A percentile compares a stretch with the other conserved stretches of the same genome.
These are phyloP conservation scores for Melanargia galathea DNA, from an alignment of 2,888 invertebrate genomes.

Conservation along the genomic window DNA sequence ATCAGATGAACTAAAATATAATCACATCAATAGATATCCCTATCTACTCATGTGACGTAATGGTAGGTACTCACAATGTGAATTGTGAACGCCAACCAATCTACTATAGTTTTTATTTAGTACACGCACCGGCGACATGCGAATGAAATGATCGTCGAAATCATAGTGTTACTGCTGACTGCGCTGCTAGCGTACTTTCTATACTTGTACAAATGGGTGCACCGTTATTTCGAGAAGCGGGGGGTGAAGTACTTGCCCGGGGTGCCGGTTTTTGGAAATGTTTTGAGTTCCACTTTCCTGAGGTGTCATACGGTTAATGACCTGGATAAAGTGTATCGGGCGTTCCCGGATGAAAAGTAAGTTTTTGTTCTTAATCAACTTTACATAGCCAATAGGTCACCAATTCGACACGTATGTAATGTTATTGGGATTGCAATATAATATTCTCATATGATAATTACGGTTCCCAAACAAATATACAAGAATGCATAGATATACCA, in stretches of 20 bases:
- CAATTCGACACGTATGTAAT: too few species aligned
- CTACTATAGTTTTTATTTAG: slow-evolving; percentile 11
- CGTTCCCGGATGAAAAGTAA: slow-evolving; percentile 59
- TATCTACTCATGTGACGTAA: too few species aligned
- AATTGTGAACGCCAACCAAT: background rate
- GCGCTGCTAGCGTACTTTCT: slow-evolving; percentile 50
- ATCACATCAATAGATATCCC: too few species aligned
- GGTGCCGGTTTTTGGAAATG: slow-evolving; percentile 65
- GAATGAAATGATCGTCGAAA: slow-evolving; percentile 59
- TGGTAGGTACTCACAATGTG: background rate
- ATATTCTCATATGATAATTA: too few species aligned
- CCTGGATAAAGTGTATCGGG: slow-evolving; percentile 54
- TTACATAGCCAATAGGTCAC: too few species aligned
- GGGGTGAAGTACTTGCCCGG: slow-evolving; percentile 60
- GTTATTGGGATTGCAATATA: too few species aligned
- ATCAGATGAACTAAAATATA: background rate
- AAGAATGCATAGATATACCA: too few species aligned
- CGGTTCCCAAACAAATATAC: too few species aligned
- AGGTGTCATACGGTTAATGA: slow-evolving; percentile 58
- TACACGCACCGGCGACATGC: slow-evolving; percentile 1
- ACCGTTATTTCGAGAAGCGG: slow-evolving; percentile 51
- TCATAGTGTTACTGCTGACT: slow-evolving; percentile 56
- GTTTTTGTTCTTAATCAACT: too few species aligned
- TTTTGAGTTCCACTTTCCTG: slow-evolving; percentile 46
- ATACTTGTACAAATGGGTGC: slow-evolving; percentile 51